These are phyloP conservation scores for Agrochola circellaris DNA, from an alignment of 2,888 invertebrate genomes.

Conservation along the genomic window DNA sequence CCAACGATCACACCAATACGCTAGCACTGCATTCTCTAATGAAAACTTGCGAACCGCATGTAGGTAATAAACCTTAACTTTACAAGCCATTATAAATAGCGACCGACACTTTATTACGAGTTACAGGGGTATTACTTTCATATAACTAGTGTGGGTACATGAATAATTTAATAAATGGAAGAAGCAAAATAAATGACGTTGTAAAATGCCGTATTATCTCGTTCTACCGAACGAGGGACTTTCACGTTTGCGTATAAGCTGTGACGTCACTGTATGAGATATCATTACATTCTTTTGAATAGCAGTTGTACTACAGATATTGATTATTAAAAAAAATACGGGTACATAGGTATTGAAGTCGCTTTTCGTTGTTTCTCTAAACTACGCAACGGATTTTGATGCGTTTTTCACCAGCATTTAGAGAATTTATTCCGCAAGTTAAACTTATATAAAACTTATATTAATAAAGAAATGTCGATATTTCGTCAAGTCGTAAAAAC, in stretches of 20 bases:
- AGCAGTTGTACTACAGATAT: not conserved
- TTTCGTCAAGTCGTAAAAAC: too few relatives aligned
- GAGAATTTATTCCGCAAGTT: too few relatives aligned
- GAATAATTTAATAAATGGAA: constrained; percentile 58
- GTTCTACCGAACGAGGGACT: constrained; percentile 50
- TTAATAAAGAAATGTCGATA: too few relatives aligned
- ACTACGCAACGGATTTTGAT: too few relatives aligned
- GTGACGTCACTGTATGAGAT: constrained; percentile 14
- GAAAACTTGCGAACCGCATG: constrained; percentile 13
- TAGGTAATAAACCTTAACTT: constrained; percentile 15
- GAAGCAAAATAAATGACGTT: constrained; percentile 51
- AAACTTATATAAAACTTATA: too few relatives aligned
- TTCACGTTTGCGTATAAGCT: constrained; percentile 11
- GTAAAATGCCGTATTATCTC: constrained; percentile 59
- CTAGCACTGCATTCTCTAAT: not conserved
- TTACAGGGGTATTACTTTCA: constrained; percentile 48
- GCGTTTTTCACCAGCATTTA: too few relatives aligned
- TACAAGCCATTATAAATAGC: constrained; percentile 24
- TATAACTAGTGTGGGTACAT: constrained; percentile 39
- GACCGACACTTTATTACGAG: constrained; percentile 25
- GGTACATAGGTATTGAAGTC: too few relatives aligned
- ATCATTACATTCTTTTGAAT: constrained; percentile 18
- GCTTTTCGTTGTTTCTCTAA: too few relatives aligned
- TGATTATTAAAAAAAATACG: not conserved
- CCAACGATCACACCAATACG: too few relatives aligned